Evolutionary conservation across 2,888 invertebrate genomes (phyloP), one percentile per base, ranked within the genome.

Genomic region (Coleophora deauratella): DNA sequence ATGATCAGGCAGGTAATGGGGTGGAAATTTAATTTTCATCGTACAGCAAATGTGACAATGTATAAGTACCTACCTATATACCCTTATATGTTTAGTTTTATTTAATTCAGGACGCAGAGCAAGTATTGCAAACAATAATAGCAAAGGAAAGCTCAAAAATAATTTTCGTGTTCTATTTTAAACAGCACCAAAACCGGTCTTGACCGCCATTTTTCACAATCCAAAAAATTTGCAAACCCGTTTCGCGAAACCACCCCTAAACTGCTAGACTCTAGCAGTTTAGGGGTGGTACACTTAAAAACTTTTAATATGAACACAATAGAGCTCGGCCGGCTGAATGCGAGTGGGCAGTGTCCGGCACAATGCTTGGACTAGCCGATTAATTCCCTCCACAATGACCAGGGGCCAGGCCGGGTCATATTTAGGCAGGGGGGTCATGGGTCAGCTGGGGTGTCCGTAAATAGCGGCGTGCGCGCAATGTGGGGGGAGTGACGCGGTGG

Each of bases 371-470:
- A 80, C 84, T 61, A 76, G 72, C 70, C 81, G 85, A 84, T 85
- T 85, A 85, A 81, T 82, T 72, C 72, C 56, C 51, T 62, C 52
- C 66, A 85, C 84, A 85, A 85, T 77, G 73, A 65, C 71, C 71
- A 59, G 73, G 76, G 75, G 9, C 70, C 63, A 63, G 72, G 67
- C 72, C 66, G 62, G 84, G 84, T 85, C 81, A 85, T 81, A 82
- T 84, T 85, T 85, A 78, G 84, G 82, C 75, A 80, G 68, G 72
- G 45, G 72, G 82, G 79, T 82, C 66, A 82, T 63, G 78, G 82
- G 81, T 80, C 79, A 80, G 68, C 57, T 45, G 62, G 72, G 76
- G 81, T 75, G 68, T 60, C 61, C 73, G 80, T 84, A 81, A 84
- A 84, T 82, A 80, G 74, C 57, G 61, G 64, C 68, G 66, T 57